A percentile compares a stretch with the other conserved stretches of the same genome.
Evolutionary conservation across 2,113 vertebrate genomes (phyloP).

Genomic region (Crotalus helleri): DNA sequence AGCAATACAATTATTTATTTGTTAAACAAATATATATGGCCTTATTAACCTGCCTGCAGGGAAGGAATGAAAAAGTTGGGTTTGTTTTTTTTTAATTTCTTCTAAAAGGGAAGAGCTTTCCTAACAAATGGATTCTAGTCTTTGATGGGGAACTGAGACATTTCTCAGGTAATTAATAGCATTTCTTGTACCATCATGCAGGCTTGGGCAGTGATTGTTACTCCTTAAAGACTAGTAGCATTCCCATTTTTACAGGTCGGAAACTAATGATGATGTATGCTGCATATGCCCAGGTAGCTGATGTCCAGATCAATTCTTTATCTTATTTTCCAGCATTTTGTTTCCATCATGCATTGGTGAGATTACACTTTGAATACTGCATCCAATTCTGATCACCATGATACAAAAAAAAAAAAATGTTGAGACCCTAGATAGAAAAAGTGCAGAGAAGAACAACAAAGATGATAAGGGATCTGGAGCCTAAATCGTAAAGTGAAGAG

Average conservation of each 20-base stretch:
- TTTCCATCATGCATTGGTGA: no score
- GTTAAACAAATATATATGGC: not conserved
- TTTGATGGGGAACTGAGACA: not conserved
- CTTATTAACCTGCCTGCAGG: not conserved
- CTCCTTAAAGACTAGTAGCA: not conserved
- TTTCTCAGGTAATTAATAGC: not conserved
- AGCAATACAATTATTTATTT: not conserved
- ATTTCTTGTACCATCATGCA: not conserved
- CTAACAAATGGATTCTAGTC: not conserved
- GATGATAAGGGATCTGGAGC: no score
- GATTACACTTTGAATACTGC: no score
- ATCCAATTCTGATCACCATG: no score
- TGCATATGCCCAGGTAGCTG: no score
- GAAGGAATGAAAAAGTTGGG: not conserved
- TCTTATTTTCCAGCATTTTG: no score
- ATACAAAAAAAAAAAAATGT: no score
- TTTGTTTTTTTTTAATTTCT: no score
- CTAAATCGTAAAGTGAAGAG: no score
- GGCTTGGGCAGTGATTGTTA: not conserved
- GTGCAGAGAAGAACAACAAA: no score
- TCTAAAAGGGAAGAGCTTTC: not conserved
- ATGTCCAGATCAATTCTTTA: no score
- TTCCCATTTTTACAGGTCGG: not conserved
- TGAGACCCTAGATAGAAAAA: no score
- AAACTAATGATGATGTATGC: not conserved